A percentile compares a stretch with the other conserved stretches of the same genome.
These are phyloP conservation scores for Notiomystis cincta DNA, from an alignment of 2,113 vertebrate species.

Conservation along the genomic window DNA sequence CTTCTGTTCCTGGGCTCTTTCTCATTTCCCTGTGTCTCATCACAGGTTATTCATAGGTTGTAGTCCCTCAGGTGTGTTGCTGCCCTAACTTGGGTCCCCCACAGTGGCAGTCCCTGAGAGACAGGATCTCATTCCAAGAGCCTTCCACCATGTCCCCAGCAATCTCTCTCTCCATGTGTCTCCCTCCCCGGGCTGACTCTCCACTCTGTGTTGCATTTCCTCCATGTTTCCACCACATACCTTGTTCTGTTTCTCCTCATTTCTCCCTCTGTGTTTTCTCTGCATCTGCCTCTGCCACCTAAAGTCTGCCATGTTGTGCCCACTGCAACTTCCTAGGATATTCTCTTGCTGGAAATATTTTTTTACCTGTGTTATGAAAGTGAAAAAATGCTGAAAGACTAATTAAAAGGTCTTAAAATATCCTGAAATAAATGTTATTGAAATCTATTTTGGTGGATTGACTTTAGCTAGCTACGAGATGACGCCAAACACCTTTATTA, in stretches of 20 bases:
- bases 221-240: background rate
- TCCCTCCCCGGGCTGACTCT: background rate
- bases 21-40: background rate
- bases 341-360: background rate
- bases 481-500: background rate
- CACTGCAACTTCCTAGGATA: background rate
- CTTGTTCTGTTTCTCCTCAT: background rate
- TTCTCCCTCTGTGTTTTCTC: background rate
- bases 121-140: background rate
- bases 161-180: background rate
- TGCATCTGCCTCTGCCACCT: background rate
- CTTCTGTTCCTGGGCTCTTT: background rate
- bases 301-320: background rate
- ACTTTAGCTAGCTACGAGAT: background rate
- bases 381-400: background rate
- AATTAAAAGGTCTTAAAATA: background rate
- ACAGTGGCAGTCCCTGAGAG: background rate
- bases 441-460: background rate
- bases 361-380: background rate
- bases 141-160: background rate
- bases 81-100: background rate
- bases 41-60: background rate
- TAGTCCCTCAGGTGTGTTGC: background rate
- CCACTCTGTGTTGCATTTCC: background rate
- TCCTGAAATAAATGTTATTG: background rate